A percentile compares a stretch with the other conserved stretches of the same genome.
Conservation (phyloP, 2,113 vertebrate species). For the Festucalex cinctus region DNA sequence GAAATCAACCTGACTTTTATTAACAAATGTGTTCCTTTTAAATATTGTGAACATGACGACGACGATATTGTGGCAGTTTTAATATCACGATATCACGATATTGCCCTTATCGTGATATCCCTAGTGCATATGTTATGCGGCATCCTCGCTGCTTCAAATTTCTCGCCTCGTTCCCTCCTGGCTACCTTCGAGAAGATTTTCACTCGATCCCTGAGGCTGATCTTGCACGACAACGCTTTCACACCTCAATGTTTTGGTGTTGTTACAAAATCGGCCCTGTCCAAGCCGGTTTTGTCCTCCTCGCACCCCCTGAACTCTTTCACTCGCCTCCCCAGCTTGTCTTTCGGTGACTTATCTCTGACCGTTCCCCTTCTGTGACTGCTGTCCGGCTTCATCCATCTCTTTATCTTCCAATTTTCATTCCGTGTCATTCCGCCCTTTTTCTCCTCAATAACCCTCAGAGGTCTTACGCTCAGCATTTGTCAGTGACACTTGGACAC, state of each 20-base stretch:
- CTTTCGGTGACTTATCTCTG: slow-evolving; percentile 42
- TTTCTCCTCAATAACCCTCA: slow-evolving; percentile 35
- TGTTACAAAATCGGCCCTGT: slow-evolving; percentile 11
- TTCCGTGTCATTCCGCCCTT: slow-evolving; percentile 34
- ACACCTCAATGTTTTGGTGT: slow-evolving; percentile 20
- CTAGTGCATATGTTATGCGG: slow-evolving; percentile 24
- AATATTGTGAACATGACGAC: too few relatives aligned
- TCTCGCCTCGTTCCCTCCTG: slow-evolving; percentile 3
- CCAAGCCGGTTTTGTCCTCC: slow-evolving; percentile 6
- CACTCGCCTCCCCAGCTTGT: slow-evolving; percentile 20
- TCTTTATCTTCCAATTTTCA: slow-evolving; percentile 46
- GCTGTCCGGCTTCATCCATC: slow-evolving; percentile 27
- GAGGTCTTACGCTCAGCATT: slow-evolving; percentile 20
- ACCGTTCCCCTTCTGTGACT: slow-evolving; percentile 14
- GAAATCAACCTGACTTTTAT: too few relatives aligned
- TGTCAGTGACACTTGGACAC: slow-evolving; percentile 45
- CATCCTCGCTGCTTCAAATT: slow-evolving; percentile 22
- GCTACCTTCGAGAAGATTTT: slow-evolving; percentile 13
- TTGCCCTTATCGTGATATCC: too few relatives aligned
- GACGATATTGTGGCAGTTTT: too few relatives aligned
- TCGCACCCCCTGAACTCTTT: slow-evolving; percentile 30
- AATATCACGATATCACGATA: too few relatives aligned
- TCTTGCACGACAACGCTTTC: slow-evolving; percentile 32
- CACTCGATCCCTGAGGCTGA: slow-evolving; percentile 18
- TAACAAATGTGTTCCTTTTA: too few relatives aligned